Base-by-base conservation (phyloP, 2,888 invertebrate species). In the Drosophila bunnanda region DNA sequence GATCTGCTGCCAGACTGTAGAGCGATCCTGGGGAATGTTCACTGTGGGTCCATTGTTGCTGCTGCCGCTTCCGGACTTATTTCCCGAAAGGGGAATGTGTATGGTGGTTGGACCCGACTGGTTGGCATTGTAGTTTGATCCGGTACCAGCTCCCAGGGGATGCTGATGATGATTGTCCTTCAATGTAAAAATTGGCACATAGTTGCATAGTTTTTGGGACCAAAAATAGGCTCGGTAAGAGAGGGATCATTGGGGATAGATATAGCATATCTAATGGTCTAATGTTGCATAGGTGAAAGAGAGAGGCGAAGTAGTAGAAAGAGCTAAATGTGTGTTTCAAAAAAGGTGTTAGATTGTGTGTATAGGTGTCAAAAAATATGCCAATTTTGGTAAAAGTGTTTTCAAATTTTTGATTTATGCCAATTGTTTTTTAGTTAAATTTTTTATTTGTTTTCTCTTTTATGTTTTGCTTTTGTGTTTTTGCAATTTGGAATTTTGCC, bases 1-100 rank as follows among this genome's bases (percentile, higher is more conserved):
- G 15, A 97, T 96, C 92, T 97, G 97, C 90, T 97, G 97, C 98
- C 98, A 99, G 89, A 98, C 96, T 36, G 97, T 96, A 32, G 97
- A 96, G 92, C 97, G 97, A 90, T 98, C 98, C 91, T 98, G 98
- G 8, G 97, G 96, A 90, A 98, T 39, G 67, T 57, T 61, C 57
- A 78, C 62, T 97, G 97, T 95, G 91, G 97, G 97, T 57, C 97
- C 97, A 91, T 97, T 28, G 28, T 28, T 46, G 46, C 28, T 46
- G n/a, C 28, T 50, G n/a, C 22, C 41, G 59, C 15, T 44, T 17
- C 22, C 28, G 25, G 61, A 43, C 15, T 59, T 74, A 56, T 59
- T 75, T 43, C 85, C 85, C 58, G 96, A 96, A 82, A 98, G 93
- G 91, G 98, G 97, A 64, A 98, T 94, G 65, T 89, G 91, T 64